phyloP scores from a whole-genome alignment of 2,888 invertebrate species.

The Drosophila lutescens region DNA sequence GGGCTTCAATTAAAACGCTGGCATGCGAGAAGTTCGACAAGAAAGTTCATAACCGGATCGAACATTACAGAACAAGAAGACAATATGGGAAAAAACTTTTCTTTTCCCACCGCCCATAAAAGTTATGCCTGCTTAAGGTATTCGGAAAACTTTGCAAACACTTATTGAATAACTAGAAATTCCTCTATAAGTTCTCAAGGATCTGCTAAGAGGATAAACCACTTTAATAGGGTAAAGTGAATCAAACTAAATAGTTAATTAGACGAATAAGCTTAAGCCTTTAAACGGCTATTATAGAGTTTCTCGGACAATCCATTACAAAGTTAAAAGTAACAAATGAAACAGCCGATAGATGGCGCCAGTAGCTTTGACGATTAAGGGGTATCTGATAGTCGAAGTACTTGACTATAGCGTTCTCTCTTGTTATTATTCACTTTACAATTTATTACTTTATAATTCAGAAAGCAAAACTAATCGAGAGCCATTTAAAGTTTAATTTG shows the following conservation, averaged over 20 bases:
- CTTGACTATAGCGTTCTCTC: no score
- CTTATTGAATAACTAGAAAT: slow-evolving; percentile 11
- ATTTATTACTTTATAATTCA: not conserved
- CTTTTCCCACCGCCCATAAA: not conserved
- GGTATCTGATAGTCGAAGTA: no score
- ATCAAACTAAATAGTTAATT: not conserved
- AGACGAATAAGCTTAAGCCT: not conserved
- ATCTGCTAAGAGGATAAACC: slow-evolving; percentile 5
- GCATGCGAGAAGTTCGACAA: slow-evolving; percentile 56
- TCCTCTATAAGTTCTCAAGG: not conserved
- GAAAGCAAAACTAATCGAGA: not conserved
- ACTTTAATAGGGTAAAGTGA: not conserved
- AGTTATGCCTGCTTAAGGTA: slow-evolving; percentile 5
- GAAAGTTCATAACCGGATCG: slow-evolving; percentile 35
- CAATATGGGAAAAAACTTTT: slow-evolving; percentile 28
- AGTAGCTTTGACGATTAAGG: no score
- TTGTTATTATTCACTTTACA: not conserved
- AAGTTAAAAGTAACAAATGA: no score
- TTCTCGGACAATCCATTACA: no score
- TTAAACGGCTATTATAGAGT: not conserved
- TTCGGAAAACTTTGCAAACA: slow-evolving; percentile 13
- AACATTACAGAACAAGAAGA: slow-evolving; percentile 25
- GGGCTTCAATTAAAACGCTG: slow-evolving; percentile 64
- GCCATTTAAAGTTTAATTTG: not conserved
- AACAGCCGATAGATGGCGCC: no score